A percentile compares a stretch with the other conserved stretches of the same genome.
Evolutionary conservation across 2,888 invertebrate species (phyloP).

Genomic region (Anarsia innoxiella): DNA sequence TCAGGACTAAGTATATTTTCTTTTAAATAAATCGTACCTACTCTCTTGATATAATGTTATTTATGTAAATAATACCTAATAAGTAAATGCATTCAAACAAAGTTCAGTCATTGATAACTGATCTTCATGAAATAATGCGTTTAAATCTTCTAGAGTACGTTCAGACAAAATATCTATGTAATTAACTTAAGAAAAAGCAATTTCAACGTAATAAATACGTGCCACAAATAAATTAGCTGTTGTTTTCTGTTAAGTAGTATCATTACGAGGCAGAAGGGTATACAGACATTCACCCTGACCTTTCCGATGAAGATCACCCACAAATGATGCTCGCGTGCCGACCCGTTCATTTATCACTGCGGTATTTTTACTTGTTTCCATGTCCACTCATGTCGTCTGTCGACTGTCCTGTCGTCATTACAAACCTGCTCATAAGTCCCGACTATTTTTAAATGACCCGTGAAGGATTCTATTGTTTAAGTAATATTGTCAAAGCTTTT

Average conservation of each 20-base stretch:
- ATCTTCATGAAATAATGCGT: too few relatives aligned
- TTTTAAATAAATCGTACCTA: too few relatives aligned
- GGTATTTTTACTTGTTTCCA: constrained; percentile 66
- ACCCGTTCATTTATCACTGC: constrained; percentile 58
- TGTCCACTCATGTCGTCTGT: constrained; percentile 63
- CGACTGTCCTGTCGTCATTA: constrained; percentile 72
- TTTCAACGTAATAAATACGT: too few relatives aligned
- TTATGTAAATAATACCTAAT: too few relatives aligned
- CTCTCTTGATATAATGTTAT: too few relatives aligned
- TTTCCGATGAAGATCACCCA: constrained; percentile 23
- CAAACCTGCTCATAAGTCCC: constrained; percentile 6
- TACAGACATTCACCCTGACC: constrained; percentile 12
- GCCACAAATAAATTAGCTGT: neutral
- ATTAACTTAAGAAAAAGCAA: too few relatives aligned
- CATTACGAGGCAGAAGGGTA: neutral
- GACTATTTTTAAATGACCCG: constrained; percentile 1
- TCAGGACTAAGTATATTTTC: neutral
- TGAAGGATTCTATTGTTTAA: neutral
- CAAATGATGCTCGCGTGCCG: constrained; percentile 56
- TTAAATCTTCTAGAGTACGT: too few relatives aligned
- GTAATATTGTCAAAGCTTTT: neutral
- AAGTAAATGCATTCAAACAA: too few relatives aligned
- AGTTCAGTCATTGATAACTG: too few relatives aligned
- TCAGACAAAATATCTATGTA: too few relatives aligned
- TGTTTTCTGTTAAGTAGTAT: neutral